phyloP scores from a whole-genome alignment of 1,140 invertebrate species.

The Frieseomelitta varia region DNA sequence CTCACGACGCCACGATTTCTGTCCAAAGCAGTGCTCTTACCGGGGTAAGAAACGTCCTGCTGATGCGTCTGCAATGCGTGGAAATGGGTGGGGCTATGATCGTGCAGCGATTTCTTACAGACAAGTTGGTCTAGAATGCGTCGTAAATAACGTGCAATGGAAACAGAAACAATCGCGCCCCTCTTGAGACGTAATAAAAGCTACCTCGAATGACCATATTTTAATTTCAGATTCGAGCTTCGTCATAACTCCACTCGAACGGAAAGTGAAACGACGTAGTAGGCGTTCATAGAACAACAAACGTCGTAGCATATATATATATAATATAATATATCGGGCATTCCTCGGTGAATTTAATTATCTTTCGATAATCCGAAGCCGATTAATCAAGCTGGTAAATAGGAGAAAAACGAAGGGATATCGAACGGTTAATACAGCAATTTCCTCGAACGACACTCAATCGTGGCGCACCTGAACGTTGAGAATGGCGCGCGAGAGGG shows the following conservation, averaged over 20 bases:
- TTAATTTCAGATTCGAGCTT: neutral
- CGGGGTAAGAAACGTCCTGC: neutral
- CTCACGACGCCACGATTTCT: neutral
- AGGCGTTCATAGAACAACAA: neutral
- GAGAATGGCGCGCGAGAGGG: too few species aligned
- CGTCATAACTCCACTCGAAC: neutral
- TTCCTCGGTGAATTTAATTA: constrained; percentile 21
- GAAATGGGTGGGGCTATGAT: neutral
- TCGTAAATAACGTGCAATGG: neutral
- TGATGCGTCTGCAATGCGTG: neutral
- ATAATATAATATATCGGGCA: neutral
- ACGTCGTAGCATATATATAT: neutral
- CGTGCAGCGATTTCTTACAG: neutral
- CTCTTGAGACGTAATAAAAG: too few species aligned
- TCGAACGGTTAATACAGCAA: neutral
- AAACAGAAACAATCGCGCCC: neutral
- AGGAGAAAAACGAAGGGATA: neutral
- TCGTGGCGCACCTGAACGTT: constrained; percentile 14
- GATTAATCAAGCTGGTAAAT: neutral
- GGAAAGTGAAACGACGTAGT: too few species aligned
- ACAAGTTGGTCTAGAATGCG: neutral
- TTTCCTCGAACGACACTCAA: neutral
- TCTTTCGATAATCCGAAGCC: neutral
- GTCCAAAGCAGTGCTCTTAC: too few species aligned
- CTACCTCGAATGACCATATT: neutral